Conservation (phyloP, 2,888 invertebrate species). For the Drosophila diplacantha region DNA sequence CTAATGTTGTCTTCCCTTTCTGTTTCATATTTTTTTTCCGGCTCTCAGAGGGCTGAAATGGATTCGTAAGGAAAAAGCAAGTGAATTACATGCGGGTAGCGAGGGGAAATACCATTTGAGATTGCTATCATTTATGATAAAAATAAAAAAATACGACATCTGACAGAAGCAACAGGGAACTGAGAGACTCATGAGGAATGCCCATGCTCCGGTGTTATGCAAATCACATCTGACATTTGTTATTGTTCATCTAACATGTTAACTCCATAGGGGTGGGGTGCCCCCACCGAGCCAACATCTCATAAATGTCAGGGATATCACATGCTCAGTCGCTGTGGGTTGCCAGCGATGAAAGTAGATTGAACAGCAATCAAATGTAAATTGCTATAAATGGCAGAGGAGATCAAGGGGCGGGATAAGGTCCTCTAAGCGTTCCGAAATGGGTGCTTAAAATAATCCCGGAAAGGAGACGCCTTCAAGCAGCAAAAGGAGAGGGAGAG, state of each 20-base stretch:
- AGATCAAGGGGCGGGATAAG: conserved; percentile 9
- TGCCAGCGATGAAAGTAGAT: conserved; percentile 35
- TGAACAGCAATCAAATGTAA: conserved; percentile 40
- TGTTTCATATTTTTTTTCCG: neutral
- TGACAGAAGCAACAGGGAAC: conserved; percentile 38
- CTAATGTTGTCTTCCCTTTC: conserved; percentile 33
- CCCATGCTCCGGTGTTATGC: conserved; percentile 42
- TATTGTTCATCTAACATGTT: conserved; percentile 41
- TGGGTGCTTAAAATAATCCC: conserved; percentile 25
- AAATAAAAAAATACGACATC: conserved; percentile 1
- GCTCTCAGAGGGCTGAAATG: conserved; percentile 19
- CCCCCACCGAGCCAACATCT: conserved; percentile 36
- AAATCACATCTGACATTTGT: conserved; percentile 57
- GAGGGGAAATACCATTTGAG: conserved; percentile 32
- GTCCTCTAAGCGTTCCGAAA: conserved; percentile 19
- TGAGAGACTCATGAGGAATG: conserved; percentile 21
- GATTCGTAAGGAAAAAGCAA: conserved; percentile 36
- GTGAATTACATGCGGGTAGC: conserved; percentile 48
- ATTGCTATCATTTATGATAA: conserved; percentile 51
- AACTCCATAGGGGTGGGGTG: conserved; percentile 3
- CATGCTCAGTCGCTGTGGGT: conserved; percentile 30
- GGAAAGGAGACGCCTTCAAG: neutral
- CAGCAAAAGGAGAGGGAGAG: neutral
- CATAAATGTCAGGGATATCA: conserved; percentile 58
- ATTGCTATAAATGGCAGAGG: conserved; percentile 15